Evolutionary conservation across 2,888 invertebrate species (phyloP), one percentile per base, ranked within the genome.

Genomic region (Orchesella flavescens): DNA sequence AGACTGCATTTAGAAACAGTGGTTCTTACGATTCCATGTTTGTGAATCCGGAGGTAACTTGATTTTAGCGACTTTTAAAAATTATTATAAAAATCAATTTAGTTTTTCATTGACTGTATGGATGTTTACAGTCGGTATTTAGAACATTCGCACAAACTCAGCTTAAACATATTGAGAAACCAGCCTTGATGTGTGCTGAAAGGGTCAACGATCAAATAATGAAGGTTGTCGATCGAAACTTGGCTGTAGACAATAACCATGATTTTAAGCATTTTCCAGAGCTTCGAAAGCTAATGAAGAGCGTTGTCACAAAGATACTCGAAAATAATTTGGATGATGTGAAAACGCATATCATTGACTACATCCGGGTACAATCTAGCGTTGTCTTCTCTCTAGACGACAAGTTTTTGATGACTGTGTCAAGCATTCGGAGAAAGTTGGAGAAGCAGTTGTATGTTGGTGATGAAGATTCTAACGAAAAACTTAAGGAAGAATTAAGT

Each of bases 11-110:
- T 23, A 17, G 79, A 21, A 79, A 79, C 44, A 72, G 71, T 53
- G 79, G 79, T 17, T 19, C 63, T 0, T 79, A 23, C 24, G 79
- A 79, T n/a, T 72, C 74, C 23, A 49, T 78, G 23, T 79, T 79
- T 65, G 79, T 49, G 0, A 63, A 79, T 43, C 72, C 79, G 1
- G 79, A 79, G 55, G 77, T 76, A n/a, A n/a, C n/a, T n/a, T n/a
- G n/a, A n/a, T n/a, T n/a, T n/a, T n/a, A n/a, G n/a, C n/a, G n/a
- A n/a, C n/a, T n/a, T n/a, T n/a, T n/a, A n/a, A n/a, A n/a, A n/a
- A n/a, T n/a, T n/a, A n/a, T n/a, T n/a, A n/a, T n/a, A n/a, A n/a
- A n/a, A n/a, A n/a, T n/a, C n/a, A n/a, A n/a, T n/a, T n/a, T n/a
- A n/a, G n/a, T n/a, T n/a, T n/a, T n/a, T n/a, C n/a, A 5, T n/a